A percentile compares a stretch with the other conserved stretches of the same genome.
These are phyloP conservation scores for Metridium senile DNA, from an alignment of 92 coral and sea anemone species.

Conservation along the genomic window DNA sequence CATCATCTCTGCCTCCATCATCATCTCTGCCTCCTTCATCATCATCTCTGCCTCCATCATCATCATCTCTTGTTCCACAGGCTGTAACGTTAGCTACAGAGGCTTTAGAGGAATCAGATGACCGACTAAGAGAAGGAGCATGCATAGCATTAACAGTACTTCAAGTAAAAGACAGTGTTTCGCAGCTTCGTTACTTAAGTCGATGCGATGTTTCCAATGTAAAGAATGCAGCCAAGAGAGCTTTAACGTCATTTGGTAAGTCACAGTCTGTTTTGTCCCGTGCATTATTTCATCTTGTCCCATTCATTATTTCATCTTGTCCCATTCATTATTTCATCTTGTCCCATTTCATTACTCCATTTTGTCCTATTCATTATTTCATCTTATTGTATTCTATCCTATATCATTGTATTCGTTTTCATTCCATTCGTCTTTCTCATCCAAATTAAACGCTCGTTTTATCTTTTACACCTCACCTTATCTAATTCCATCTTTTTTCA, in stretches of 20 bases:
- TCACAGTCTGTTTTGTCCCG: background rate
- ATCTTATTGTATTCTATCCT: too few species aligned
- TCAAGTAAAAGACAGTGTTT: constrained; percentile 83
- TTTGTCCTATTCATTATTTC: background rate
- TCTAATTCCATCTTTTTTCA: too few species aligned
- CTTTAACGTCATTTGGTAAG: constrained; percentile 90
- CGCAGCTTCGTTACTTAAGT: constrained; percentile 81
- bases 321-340: constrained; percentile 1
- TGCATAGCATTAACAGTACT: constrained; percentile 81
- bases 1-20: too few species aligned
- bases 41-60: too few species aligned
- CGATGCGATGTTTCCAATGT: constrained; percentile 89
- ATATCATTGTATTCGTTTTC: too few species aligned
- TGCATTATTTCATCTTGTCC: background rate
- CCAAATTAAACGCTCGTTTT: too few species aligned
- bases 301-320: background rate
- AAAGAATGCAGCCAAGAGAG: constrained; percentile 78
- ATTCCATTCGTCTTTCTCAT: too few species aligned
- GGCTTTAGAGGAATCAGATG: constrained; percentile 90
- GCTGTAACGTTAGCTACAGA: constrained; percentile 84
- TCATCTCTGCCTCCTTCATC: too few species aligned
- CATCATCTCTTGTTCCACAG: too few species aligned
- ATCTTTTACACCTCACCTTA: too few species aligned
- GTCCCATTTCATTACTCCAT: too few species aligned
- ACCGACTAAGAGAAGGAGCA: constrained; percentile 79